These are phyloP conservation scores for Prinia subflava DNA, from an alignment of 2,113 vertebrate genomes.

Conservation along the genomic window DNA sequence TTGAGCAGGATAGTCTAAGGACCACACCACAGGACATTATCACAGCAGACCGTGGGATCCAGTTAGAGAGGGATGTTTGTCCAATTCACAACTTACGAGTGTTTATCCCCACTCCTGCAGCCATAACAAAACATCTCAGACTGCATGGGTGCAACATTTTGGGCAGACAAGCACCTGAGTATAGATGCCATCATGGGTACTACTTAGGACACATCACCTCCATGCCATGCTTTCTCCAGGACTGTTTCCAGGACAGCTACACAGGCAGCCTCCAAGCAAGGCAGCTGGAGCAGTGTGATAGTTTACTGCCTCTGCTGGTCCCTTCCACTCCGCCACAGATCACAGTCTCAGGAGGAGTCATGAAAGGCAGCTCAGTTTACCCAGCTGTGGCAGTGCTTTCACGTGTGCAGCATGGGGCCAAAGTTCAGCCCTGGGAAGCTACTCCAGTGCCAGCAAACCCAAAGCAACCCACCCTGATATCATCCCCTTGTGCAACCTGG, in stretches of 20 bases:
- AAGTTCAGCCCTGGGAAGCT: neutral
- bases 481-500: neutral
- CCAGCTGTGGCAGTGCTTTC: neutral
- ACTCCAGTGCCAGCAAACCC: neutral
- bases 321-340: fast-evolving
- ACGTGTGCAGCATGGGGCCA: neutral
- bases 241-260: neutral
- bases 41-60: neutral
- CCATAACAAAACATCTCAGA: neutral
- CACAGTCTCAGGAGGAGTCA: neutral
- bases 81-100: neutral
- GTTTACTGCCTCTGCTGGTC: neutral
- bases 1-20: neutral
- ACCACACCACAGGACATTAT: neutral
- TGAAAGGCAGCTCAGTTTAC: neutral
- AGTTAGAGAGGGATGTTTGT: neutral
- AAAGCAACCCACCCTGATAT: neutral
- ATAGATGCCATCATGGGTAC: neutral
- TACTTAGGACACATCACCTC: neutral
- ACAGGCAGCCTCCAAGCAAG: neutral
- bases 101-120: neutral
- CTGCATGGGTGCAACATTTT: neutral
- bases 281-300: neutral
- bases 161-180: fast-evolving
- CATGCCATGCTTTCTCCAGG: fast-evolving